Percentiles rank a stretch among this genome's conserved stretches.
Evolutionary conservation across 1,140 invertebrate genomes (phyloP).

Genomic region (Drosophila triauraria): DNA sequence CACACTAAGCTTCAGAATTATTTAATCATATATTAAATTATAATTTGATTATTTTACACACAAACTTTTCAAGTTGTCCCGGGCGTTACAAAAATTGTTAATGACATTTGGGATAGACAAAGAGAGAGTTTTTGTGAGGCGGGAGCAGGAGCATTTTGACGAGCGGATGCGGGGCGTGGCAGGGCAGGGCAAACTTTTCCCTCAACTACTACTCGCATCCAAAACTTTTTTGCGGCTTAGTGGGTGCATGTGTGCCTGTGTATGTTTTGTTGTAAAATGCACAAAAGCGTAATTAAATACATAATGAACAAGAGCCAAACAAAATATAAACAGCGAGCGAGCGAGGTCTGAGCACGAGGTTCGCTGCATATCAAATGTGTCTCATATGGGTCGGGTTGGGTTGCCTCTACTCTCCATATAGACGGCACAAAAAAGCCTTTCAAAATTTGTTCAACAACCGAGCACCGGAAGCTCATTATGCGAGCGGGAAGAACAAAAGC

Average conservation of each 20-base stretch:
- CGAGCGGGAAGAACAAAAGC: conserved; percentile 35
- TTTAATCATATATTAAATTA: conserved; percentile 80
- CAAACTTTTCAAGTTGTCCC: conserved; percentile 67
- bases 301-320: conserved; percentile 71
- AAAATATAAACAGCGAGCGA: conserved; percentile 57
- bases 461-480: conserved; percentile 51
- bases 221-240: conserved; percentile 71
- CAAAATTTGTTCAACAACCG: conserved; percentile 57
- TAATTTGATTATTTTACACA: conserved; percentile 74
- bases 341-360: conserved; percentile 13
- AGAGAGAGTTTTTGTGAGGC: background rate
- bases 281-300: conserved; percentile 82
- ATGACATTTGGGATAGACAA: conserved; percentile 64
- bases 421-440: conserved; percentile 35
- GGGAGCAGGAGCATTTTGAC: conserved; percentile 6
- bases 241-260: conserved; percentile 8
- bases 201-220: conserved; percentile 23
- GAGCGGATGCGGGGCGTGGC: conserved; percentile 1
- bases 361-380: conserved; percentile 48
- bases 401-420: background rate
- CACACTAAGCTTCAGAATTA: conserved; percentile 59
- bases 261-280: conserved; percentile 59
- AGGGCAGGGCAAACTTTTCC: conserved; percentile 55
- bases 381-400: conserved; percentile 28
- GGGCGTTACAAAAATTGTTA: conserved; percentile 74